Evolutionary conservation across 2,797 vertebrate genomes (phyloP).

Genomic region (Hydrolagus colliei): DNA sequence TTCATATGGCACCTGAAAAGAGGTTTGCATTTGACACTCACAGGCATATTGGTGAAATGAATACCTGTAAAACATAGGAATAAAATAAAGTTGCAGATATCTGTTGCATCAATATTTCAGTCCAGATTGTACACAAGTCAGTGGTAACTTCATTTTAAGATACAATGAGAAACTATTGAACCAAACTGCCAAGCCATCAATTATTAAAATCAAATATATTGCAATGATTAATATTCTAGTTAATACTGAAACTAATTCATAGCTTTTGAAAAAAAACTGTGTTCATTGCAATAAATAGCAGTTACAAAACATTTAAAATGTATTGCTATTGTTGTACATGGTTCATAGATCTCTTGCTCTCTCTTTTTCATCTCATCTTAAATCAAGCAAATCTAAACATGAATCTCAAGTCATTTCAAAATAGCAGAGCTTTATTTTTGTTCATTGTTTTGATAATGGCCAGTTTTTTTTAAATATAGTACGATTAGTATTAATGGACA

Average conservation of each 20-base stretch:
- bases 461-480: no score
- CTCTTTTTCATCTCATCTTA: no score
- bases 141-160: background rate
- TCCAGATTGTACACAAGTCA: background rate
- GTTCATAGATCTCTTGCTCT: no score
- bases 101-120: background rate
- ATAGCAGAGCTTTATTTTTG: no score
- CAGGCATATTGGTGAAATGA: background rate
- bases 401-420: no score
- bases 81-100: constrained; percentile 9
- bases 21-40: constrained; percentile 6
- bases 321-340: background rate
- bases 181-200: background rate
- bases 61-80: background rate
- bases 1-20: constrained; percentile 8
- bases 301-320: background rate
- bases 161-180: background rate
- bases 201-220: background rate
- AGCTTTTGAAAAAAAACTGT: background rate
- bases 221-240: background rate
- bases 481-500: no score
- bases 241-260: background rate
- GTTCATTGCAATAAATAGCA: background rate
- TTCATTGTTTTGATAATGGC: no score
- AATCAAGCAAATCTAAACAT: no score